phyloP scores from a whole-genome alignment of 2,888 invertebrate genomes.

The Nysson spinosus region DNA sequence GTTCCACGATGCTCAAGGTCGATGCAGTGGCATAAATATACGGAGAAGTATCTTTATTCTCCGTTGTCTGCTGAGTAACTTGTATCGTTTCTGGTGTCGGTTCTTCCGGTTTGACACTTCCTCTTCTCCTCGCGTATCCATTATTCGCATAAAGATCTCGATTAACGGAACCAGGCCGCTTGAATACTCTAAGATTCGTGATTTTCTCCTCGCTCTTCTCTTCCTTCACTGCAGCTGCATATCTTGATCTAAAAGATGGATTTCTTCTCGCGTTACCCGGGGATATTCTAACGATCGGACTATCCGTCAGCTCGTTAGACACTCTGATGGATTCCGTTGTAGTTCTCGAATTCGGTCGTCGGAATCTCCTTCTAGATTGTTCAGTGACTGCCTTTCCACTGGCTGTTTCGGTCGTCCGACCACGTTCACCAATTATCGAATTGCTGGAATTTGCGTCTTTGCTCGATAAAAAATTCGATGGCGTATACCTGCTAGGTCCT shows the following conservation, averaged over 20 bases:
- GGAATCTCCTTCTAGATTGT: conserved; percentile 29
- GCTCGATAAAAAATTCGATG: conserved; percentile 28
- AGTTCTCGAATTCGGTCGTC: conserved; percentile 44
- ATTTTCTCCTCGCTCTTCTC: conserved; percentile 42
- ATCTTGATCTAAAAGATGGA: conserved; percentile 32
- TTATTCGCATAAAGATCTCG: conserved; percentile 40
- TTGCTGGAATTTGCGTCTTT: conserved; percentile 20
- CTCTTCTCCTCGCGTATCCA: conserved; percentile 40
- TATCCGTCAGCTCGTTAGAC: conserved; percentile 55
- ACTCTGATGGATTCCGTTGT: conserved; percentile 35
- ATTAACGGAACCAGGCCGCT: conserved; percentile 40
- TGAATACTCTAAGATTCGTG: conserved; percentile 62
- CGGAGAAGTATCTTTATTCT: not conserved
- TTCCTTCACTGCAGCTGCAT: conserved; percentile 28
- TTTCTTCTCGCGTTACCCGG: conserved; percentile 29
- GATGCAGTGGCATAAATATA: not conserved
- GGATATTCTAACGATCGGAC: conserved; percentile 60
- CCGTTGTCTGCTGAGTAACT: not conserved
- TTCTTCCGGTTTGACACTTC: too few species aligned
- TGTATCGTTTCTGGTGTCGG: not conserved
- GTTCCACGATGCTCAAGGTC: not conserved
- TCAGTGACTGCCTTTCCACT: conserved; percentile 10
- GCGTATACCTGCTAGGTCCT: conserved; percentile 57
- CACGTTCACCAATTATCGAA: conserved; percentile 11
- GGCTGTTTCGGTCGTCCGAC: conserved; percentile 19